Evolutionary conservation across 1,140 invertebrate species (phyloP).

Genomic region (Aleiodes sp.): DNA sequence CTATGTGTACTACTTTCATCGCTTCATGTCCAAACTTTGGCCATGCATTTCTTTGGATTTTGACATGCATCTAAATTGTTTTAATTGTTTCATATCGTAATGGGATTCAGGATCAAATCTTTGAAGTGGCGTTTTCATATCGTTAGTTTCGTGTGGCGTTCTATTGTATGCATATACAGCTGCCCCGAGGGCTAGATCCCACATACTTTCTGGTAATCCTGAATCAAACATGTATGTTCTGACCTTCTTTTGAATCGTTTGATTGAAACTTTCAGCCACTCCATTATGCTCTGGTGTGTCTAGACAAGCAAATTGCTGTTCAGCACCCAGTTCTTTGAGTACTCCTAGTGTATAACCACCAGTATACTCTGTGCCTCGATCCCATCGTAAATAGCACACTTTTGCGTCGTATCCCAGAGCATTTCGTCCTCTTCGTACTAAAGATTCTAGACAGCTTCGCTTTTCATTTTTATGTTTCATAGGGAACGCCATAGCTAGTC

Average conservation of each 20-base stretch:
- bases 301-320: neutral
- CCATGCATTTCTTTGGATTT: neutral
- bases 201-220: neutral
- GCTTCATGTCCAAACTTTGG: neutral
- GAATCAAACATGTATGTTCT: neutral
- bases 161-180: neutral
- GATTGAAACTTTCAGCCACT: neutral
- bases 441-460: conserved; percentile 26
- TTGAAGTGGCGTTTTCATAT: neutral
- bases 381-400: neutral
- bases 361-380: neutral
- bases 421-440: conserved; percentile 32
- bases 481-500: conserved; percentile 29
- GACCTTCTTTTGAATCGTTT: neutral
- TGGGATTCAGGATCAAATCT: neutral
- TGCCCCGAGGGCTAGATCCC: neutral
- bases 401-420: conserved; percentile 32
- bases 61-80: neutral
- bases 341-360: neutral
- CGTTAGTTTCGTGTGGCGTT: neutral
- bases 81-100: conserved; percentile 25
- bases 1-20: neutral
- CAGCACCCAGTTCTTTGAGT: neutral
- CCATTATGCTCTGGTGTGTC: neutral
- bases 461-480: conserved; percentile 34